Evolutionary conservation across 2,113 vertebrate species (phyloP).

Genomic region (Cyanistes caeruleus): DNA sequence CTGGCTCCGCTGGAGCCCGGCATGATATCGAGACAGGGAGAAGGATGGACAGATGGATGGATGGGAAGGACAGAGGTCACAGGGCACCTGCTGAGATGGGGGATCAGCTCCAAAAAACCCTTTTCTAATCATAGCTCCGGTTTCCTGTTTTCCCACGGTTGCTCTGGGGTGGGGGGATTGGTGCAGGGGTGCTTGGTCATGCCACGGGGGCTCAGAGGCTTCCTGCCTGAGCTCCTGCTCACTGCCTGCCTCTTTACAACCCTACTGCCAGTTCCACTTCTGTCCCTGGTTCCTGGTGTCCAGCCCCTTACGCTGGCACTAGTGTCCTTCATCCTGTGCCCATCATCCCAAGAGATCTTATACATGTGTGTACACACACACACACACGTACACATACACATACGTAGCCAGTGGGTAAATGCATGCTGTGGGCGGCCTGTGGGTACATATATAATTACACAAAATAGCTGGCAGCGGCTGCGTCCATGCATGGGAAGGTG

Average conservation of each 20-base stretch:
- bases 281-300: rapidly evolving
- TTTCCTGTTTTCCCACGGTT: slow-evolving; percentile 56
- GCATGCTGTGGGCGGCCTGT: neutral
- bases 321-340: neutral
- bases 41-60: neutral
- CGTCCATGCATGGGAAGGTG: neutral
- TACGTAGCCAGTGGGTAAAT: neutral
- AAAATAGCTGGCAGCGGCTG: neutral
- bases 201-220: rapidly evolving
- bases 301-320: neutral
- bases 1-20: rapidly evolving
- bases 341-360: neutral
- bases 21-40: rapidly evolving
- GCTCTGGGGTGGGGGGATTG: rapidly evolving
- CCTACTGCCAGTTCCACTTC: neutral
- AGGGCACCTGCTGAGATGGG: slow-evolving; percentile 11
- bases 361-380: neutral
- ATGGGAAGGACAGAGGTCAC: neutral
- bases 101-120: slow-evolving; percentile 28
- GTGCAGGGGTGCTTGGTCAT: neutral
- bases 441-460: neutral
- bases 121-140: neutral
- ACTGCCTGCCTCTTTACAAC: neutral
- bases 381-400: neutral
- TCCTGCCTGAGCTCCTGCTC: neutral